Evolutionary conservation across 2,113 vertebrate species (phyloP).

Genomic region (Malurus cyaneus): DNA sequence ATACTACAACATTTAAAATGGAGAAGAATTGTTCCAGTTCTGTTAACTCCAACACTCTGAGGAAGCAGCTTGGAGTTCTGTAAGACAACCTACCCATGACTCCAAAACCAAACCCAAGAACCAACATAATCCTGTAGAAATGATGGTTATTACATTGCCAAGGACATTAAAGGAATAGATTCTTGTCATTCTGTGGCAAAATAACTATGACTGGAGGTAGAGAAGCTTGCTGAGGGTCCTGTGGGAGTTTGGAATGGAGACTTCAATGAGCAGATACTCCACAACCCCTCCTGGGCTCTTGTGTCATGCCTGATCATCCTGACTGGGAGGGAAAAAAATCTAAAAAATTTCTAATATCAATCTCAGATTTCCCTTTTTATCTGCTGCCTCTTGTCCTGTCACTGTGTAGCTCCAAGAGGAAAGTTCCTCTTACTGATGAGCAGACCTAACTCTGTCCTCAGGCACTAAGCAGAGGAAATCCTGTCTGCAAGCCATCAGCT

Average conservation of each 20-base stretch:
- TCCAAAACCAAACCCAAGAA: background rate
- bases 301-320: background rate
- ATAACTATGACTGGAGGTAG: accelerated
- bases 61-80: background rate
- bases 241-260: background rate
- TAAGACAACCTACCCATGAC: background rate
- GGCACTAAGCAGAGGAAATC: background rate
- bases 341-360: background rate
- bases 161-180: background rate
- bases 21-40: background rate
- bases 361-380: background rate
- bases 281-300: background rate
- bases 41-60: background rate
- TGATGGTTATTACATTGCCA: background rate
- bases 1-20: background rate
- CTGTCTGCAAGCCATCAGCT: background rate
- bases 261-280: background rate
- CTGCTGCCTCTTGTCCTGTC: background rate
- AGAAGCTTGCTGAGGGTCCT: background rate
- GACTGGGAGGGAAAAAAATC: background rate
- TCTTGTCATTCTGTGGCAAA: background rate
- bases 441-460: background rate
- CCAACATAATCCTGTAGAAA: background rate
- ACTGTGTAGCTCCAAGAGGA: background rate
- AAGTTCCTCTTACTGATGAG: background rate